Evolutionary conservation across 2,113 vertebrate genomes (phyloP), one percentile per base, ranked within the genome.

Genomic region (Scophthalmus maximus): DNA sequence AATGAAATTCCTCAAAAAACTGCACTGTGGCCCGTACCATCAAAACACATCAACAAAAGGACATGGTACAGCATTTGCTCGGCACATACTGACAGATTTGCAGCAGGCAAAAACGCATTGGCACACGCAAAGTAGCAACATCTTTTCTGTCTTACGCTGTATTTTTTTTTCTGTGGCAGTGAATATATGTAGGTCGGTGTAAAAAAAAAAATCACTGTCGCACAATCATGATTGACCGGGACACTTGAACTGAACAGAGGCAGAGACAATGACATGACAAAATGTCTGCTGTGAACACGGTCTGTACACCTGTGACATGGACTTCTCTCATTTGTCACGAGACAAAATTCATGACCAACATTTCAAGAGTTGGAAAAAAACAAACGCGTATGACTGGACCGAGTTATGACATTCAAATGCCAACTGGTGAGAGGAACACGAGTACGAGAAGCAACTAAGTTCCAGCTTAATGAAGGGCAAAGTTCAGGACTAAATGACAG

Each of bases 391-490:
- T n/a, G n/a, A 52, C 27, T 40, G 26, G 30, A 36, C 22, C 9
- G 11, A 75, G 42, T 47, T 4, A 51, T 1, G 14, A 53, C 29
- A 23, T 69, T 46, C 11, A 76, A 74, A 81, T 76, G 50, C 5
- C 56, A 64, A 64, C 64, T 14, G 14, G 42, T 52, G 71, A 55
- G 42, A 36, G 32, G n/a, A 63, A 67, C 22, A 62, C 40, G 51
- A 8, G 3, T 15, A 49, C 29, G 6, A 8, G 51, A 51, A 56
- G 20, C 8, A 60, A 40, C 27, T 18, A 42, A 8, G 30, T 49
- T 85, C 4, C 3, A 11, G 18, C 5, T 26, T 56, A 62, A 29
- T 27, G 50, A 51, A 20, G 14, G 20, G 6, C 3, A 10, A 22
- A 3, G 2, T 23, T 34, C 18, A 2, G 23, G 5, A 23, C 56